These are phyloP conservation scores for Antitype chi DNA, from an alignment of 2,888 invertebrate species.

Conservation along the genomic window DNA sequence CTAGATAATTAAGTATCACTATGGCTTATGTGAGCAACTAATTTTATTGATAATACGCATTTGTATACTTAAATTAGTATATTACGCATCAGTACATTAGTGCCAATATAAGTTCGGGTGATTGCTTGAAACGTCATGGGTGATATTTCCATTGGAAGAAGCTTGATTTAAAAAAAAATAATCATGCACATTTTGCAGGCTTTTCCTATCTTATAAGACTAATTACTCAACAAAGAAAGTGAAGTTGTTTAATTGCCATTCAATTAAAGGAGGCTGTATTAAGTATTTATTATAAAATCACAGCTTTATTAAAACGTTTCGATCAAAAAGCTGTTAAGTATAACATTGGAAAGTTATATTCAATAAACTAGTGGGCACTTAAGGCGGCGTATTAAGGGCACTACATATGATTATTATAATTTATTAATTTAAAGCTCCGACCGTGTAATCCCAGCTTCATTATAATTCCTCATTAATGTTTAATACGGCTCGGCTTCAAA, in stretches of 20 bases:
- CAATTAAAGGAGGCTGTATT: conserved; percentile 3
- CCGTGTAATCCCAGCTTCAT: conserved; percentile 79
- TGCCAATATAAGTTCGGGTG: neutral
- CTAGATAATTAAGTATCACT: conserved; percentile 4
- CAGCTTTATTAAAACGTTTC: conserved; percentile 38
- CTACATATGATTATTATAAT: conserved; percentile 71
- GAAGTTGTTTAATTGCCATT: neutral
- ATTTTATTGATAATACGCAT: neutral
- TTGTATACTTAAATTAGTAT: neutral
- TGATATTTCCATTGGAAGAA: neutral
- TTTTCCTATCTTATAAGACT: neutral
- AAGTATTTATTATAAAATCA: conserved; percentile 4
- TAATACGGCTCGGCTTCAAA: conserved; percentile 77
- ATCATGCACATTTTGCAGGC: neutral
- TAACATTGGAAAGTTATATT: conserved; percentile 61
- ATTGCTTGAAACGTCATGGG: neutral
- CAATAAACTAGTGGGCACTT: conserved; percentile 54
- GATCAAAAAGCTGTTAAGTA: conserved; percentile 51
- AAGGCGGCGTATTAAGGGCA: conserved; percentile 63
- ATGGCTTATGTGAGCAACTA: neutral
- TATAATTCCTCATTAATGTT: conserved; percentile 82
- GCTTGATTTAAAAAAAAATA: neutral
- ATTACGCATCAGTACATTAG: neutral
- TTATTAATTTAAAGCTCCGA: conserved; percentile 73
- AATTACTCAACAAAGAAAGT: neutral